A percentile compares a stretch with the other conserved stretches of the same genome.
Evolutionary conservation across 2,113 vertebrate species (phyloP).

Genomic region (Tragelaphus buxtoni): DNA sequence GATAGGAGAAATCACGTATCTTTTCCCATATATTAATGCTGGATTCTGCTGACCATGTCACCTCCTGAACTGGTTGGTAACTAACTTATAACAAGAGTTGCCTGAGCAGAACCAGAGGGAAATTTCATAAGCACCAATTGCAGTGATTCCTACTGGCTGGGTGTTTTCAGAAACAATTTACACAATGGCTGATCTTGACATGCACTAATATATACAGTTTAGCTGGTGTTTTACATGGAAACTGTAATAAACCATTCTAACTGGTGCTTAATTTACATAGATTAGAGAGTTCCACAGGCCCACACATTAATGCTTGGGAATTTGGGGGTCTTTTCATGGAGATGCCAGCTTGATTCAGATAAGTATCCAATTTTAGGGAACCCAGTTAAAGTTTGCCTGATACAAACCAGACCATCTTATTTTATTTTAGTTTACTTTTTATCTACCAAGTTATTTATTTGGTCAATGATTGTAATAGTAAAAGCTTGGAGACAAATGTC

Average conservation of each 20-base stretch:
- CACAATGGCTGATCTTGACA: neutral
- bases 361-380: neutral
- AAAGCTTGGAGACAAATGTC: neutral
- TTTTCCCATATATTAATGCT: neutral
- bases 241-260: constrained; percentile 31
- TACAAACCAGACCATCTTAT: neutral
- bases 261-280: neutral
- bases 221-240: constrained; percentile 23
- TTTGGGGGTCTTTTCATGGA: neutral
- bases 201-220: neutral
- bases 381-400: neutral
- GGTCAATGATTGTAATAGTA: neutral
- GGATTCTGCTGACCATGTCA: neutral
- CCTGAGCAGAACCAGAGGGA: neutral
- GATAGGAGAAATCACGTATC: rapidly evolving
- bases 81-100: neutral
- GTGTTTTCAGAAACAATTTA: constrained; percentile 23
- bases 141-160: neutral
- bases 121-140: neutral
- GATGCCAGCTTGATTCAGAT: constrained; percentile 1
- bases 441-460: neutral
- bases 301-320: neutral
- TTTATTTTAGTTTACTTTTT: neutral
- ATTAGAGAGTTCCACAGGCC: neutral
- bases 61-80: neutral